These are phyloP conservation scores for Ptilodon capucinus DNA, from an alignment of 2,888 invertebrate species.

Conservation along the genomic window DNA sequence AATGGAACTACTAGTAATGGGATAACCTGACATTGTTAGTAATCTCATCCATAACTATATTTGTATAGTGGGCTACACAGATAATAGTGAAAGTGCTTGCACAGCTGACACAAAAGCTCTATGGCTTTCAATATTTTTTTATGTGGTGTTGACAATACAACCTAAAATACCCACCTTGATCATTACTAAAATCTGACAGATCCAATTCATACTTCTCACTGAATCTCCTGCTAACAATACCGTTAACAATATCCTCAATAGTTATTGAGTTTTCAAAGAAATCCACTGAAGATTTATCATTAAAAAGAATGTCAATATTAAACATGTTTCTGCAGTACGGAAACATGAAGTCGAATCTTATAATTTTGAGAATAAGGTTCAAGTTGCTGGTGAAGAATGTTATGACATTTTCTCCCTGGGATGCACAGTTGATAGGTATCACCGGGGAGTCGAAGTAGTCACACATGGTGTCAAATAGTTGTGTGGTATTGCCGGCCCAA, in stretches of 20 bases:
- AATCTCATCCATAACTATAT: too few species aligned
- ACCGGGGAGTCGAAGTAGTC: conserved; percentile 50
- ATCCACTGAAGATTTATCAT: conserved; percentile 60
- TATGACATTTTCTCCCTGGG: conserved; percentile 44
- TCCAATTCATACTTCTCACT: conserved; percentile 58
- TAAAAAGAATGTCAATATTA: conserved; percentile 62
- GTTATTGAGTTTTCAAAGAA: conserved; percentile 52
- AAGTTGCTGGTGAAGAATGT: conserved; percentile 67
- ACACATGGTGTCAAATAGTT: conserved; percentile 54
- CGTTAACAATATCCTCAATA: conserved; percentile 56
- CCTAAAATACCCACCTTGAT: conserved; percentile 53
- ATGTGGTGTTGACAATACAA: too few species aligned
- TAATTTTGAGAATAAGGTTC: conserved; percentile 52
- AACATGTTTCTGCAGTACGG: conserved; percentile 61
- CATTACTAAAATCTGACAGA: conserved; percentile 63
- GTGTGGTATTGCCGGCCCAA: conserved; percentile 49
- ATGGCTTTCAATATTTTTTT: too few species aligned
- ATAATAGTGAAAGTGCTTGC: too few species aligned
- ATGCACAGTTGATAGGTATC: conserved; percentile 54
- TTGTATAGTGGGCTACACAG: too few species aligned
- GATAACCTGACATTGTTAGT: too few species aligned
- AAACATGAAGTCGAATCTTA: conserved; percentile 67
- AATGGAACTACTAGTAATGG: too few species aligned
- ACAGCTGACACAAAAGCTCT: too few species aligned
- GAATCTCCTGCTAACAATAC: conserved; percentile 57